Evolutionary conservation across 2,888 invertebrate species (phyloP).

Genomic region (Heterodera filipjevi): DNA sequence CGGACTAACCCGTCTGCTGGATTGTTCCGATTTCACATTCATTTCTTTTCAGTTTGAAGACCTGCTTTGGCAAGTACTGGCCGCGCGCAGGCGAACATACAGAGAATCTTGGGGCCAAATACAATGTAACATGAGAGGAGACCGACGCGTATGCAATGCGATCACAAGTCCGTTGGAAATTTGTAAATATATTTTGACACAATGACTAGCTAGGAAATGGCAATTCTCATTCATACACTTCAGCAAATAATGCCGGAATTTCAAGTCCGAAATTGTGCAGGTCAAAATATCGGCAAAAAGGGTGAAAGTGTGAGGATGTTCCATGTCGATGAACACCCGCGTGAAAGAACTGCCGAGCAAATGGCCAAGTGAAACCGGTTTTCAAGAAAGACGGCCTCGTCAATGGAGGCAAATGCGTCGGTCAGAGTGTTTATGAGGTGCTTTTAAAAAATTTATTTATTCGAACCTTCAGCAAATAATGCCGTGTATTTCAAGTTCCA

Average conservation of each 20-base stretch:
- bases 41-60: slow-evolving; percentile 76
- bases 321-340: slow-evolving; percentile 88
- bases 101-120: slow-evolving; percentile 86
- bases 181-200: no score
- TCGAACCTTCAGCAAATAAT: no score
- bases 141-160: slow-evolving; percentile 82
- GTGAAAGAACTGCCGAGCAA: slow-evolving; percentile 80
- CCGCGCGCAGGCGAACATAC: slow-evolving; percentile 83
- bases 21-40: no score
- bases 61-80: slow-evolving; percentile 83
- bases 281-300: slow-evolving; percentile 80
- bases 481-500: no score
- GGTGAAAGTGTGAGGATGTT: slow-evolving; percentile 72
- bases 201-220: no score
- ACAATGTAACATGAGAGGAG: slow-evolving; percentile 79
- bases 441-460: no score
- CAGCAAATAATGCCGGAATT: slow-evolving; percentile 81
- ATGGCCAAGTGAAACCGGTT: slow-evolving; percentile 78
- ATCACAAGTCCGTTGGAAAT: slow-evolving; percentile 85
- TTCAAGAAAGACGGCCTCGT: slow-evolving; percentile 64
- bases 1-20: no score
- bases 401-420: slow-evolving; percentile 63
- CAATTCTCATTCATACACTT: background rate
- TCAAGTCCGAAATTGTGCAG: slow-evolving; percentile 86
- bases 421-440: slow-evolving; percentile 22